These are phyloP conservation scores for Megalops cyprinoides DNA, from an alignment of 2,797 vertebrate genomes.

Conservation along the genomic window DNA sequence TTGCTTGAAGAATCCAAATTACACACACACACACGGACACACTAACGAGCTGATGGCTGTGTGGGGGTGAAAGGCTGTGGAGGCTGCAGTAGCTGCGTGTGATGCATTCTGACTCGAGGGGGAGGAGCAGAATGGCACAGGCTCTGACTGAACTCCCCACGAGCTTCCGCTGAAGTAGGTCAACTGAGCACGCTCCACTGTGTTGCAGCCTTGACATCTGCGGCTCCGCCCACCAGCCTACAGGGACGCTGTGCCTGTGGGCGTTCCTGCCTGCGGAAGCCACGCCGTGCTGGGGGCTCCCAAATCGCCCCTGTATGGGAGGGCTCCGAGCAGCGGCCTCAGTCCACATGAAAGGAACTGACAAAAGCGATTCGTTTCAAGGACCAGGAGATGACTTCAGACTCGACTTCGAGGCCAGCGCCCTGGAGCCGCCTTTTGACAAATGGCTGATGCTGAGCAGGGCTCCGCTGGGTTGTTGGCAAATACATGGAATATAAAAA, in stretches of 20 bases:
- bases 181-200: conserved; percentile 32
- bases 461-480: no score
- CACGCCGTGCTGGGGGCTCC: no score
- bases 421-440: no score
- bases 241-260: neutral
- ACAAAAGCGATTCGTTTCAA: neutral
- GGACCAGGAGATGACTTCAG: neutral
- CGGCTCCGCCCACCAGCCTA: neutral
- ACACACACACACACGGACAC: neutral
- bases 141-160: conserved; percentile 51
- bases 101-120: no score
- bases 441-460: no score
- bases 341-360: neutral
- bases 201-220: neutral
- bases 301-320: no score
- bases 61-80: no score
- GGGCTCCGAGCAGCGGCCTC: neutral
- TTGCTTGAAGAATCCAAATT: conserved; percentile 9
- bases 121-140: conserved; percentile 7
- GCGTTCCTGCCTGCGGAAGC: neutral
- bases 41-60: no score
- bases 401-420: neutral
- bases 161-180: conserved; percentile 59
- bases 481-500: no score
- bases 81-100: conserved; percentile 9